Evolutionary conservation across 2,113 vertebrate genomes (phyloP), one percentile per base, ranked within the genome.

Genomic region (Ophthalmolycus amberensis): DNA sequence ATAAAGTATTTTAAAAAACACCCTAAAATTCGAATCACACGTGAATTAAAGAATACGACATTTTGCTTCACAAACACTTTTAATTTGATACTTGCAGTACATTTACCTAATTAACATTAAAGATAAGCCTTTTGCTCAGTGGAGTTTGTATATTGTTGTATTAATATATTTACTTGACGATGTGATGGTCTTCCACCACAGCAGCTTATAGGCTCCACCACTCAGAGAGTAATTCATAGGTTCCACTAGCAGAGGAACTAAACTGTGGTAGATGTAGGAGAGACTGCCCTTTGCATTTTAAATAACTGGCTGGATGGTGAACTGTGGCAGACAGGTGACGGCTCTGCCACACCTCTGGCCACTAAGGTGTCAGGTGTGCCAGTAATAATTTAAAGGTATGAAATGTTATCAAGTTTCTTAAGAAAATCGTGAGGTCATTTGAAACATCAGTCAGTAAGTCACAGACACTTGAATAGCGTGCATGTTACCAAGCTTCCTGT

Each of bases 331-430:
- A 22, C 40, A 48, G 14, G 52, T 4, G 56, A 44, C 25, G 32
- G 18, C 37, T 50, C 56, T 44, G 69, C 15, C 48, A 5, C 59
- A 40, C 18, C 64, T 48, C 25, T 34, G 4, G 10, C 14, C 25
- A 32, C 18, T 34, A 64, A 52, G 4, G 77, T 62, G 70, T 85
- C 64, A 60, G 27, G 15, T 56, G 68, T 74, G 1, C 40, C 10
- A 0, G 50, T 64, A 1, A 84, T 70, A 84, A 74, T 87, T 84
- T 54, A 84, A 75, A 64, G 15, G 20, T 34, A 46, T 73, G 40
- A 38, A 54, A 85, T 70, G 11, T 68, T 76, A 83, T 73, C 82
- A 59, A 25, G 32, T 70, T 71, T 72, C 73, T 54, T 0, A 11
- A 27, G n/a, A 78, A 69, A 72, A 58, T 16, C 9, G 32, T 18